phyloP scores from a whole-genome alignment of 1,140 invertebrate genomes.

The Magallana ariakensis region DNA sequence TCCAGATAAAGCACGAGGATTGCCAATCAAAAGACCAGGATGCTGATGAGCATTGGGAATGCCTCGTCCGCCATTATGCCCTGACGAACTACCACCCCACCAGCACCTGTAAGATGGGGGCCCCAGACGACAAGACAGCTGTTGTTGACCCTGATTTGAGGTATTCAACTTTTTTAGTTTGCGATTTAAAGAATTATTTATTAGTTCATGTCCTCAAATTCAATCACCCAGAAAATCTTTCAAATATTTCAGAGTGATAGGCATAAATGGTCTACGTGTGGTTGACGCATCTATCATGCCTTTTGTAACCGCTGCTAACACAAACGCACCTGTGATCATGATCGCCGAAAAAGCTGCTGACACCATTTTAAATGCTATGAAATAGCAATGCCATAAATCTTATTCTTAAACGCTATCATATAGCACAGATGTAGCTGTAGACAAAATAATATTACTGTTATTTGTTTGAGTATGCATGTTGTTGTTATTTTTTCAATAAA shows the following conservation, averaged over 20 bases:
- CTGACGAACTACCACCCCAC: constrained; percentile 91
- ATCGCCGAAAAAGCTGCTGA: constrained; percentile 92
- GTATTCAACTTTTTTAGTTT: neutral
- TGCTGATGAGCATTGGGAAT: constrained; percentile 75
- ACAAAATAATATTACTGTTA: no score
- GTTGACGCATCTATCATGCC: constrained; percentile 70
- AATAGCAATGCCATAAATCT: no score
- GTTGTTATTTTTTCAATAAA: no score
- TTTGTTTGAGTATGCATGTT: no score
- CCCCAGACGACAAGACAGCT: constrained; percentile 88
- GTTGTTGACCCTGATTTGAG: constrained; percentile 87
- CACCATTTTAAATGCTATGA: constrained; percentile 83
- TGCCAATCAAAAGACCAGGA: constrained; percentile 56
- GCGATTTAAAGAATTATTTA: no score
- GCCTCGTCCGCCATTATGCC: constrained; percentile 72
- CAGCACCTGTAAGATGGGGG: constrained; percentile 95
- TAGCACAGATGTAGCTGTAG: no score
- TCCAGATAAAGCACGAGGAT: constrained; percentile 48
- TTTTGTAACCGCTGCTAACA: constrained; percentile 83
- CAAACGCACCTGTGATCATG: constrained; percentile 90
- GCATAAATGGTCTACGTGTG: constrained; percentile 58
- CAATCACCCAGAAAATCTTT: no score
- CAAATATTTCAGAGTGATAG: constrained; percentile 53
- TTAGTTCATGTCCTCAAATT: no score
- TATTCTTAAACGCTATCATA: no score